Conservation (phyloP, 2,797 vertebrate species). For the Tragopan temminckii region DNA sequence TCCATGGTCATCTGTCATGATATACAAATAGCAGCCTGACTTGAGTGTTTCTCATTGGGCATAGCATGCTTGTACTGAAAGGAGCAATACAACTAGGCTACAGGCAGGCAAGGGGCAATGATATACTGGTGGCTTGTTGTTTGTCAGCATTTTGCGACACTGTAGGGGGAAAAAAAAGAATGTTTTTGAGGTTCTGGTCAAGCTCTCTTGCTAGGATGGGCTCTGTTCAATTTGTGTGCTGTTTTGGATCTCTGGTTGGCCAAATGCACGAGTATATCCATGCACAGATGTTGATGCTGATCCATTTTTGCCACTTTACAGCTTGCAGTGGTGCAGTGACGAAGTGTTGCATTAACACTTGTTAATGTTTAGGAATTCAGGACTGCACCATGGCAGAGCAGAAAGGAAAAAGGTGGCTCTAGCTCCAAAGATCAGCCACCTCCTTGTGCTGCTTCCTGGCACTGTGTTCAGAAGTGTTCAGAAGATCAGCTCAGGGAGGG, state of each 20-base stretch:
- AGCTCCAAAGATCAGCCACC: background rate
- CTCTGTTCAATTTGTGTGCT: background rate
- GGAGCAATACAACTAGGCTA: rapidly evolving
- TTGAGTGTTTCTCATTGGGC: rapidly evolving
- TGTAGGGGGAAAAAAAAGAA: too few relatives aligned
- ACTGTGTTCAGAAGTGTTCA: background rate
- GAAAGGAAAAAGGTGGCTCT: background rate
- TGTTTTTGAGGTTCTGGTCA: background rate
- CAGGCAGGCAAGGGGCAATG: background rate
- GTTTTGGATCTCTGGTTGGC: background rate
- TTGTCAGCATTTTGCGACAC: rapidly evolving
- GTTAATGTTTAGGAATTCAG: background rate
- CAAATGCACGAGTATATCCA: too few relatives aligned
- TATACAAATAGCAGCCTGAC: background rate
- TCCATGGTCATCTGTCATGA: background rate
- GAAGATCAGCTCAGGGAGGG: background rate
- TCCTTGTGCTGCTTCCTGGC: background rate
- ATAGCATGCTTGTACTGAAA: background rate
- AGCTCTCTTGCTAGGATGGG: background rate
- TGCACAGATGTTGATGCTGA: background rate
- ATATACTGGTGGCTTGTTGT: background rate
- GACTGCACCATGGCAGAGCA: background rate
- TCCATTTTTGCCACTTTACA: background rate
- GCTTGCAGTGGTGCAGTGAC: background rate
- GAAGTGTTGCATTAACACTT: too few relatives aligned